Conservation (phyloP, 1,140 invertebrate species). For the Charaxes varanes region DNA sequence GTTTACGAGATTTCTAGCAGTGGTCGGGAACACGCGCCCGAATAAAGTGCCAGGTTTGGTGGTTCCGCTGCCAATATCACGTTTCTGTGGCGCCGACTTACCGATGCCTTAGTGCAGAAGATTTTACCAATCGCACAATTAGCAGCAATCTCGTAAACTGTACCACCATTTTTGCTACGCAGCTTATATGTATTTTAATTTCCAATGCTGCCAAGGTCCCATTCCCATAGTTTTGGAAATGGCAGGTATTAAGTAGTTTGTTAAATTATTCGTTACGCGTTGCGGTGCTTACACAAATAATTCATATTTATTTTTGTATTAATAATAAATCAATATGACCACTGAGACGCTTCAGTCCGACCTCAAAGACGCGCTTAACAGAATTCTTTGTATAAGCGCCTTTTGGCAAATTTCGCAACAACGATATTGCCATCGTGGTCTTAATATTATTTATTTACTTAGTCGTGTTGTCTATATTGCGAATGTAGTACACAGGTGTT, state of each 20-base stretch:
- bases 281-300: too few species aligned
- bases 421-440: too few species aligned
- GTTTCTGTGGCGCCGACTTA: not conserved
- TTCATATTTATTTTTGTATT: too few species aligned
- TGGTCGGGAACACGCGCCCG: too few species aligned
- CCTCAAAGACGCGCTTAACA: too few species aligned
- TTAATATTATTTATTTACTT: too few species aligned
- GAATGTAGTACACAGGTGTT: too few species aligned
- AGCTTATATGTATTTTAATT: conserved; percentile 63
- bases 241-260: conserved; percentile 58
- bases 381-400: too few species aligned
- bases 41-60: not conserved
- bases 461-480: too few species aligned
- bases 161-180: conserved; percentile 38
- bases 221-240: conserved; percentile 70
- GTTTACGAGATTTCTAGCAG: conserved; percentile 7
- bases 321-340: too few species aligned
- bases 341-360: too few species aligned
- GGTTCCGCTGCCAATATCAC: not conserved
- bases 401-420: too few species aligned
- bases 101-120: not conserved
- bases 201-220: conserved; percentile 66
- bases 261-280: conserved; percentile 4
- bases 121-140: not conserved
- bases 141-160: conserved; percentile 23